phyloP scores from a whole-genome alignment of 1,140 invertebrate species.

The Drosophila nikananu region DNA sequence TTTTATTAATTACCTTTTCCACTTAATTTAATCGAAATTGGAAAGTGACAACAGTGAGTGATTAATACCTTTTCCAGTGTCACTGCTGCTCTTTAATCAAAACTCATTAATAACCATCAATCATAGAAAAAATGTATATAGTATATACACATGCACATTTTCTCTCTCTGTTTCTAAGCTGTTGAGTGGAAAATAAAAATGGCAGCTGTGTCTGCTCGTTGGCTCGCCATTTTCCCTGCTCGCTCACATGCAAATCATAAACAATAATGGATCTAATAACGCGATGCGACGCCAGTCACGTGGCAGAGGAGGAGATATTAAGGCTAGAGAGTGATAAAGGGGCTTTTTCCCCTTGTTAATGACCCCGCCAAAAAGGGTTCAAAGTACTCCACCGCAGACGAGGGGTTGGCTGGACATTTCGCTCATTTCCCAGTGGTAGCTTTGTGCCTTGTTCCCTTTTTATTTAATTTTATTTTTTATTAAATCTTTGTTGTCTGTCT shows the following conservation, averaged over 20 bases:
- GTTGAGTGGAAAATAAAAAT: conserved; percentile 40
- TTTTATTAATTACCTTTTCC: conserved; percentile 14
- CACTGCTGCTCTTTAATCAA: conserved; percentile 6
- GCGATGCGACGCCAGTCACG: conserved; percentile 10
- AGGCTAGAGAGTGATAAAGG: not conserved
- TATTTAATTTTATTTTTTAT: conserved; percentile 28
- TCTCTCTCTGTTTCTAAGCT: conserved; percentile 9
- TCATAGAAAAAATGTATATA: conserved; percentile 1
- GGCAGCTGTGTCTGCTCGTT: conserved; percentile 37
- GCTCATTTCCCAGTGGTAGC: conserved; percentile 3
- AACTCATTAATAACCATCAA: conserved; percentile 12
- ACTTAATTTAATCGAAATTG: conserved; percentile 20
- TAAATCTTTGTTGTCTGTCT: conserved; percentile 59
- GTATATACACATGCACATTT: not conserved
- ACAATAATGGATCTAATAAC: conserved; percentile 54
- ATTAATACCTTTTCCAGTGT: conserved; percentile 8
- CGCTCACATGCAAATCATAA: conserved; percentile 65
- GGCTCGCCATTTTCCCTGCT: conserved; percentile 23
- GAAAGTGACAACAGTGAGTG: not conserved
- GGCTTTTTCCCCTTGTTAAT: conserved; percentile 46
- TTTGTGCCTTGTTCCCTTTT: conserved; percentile 6
- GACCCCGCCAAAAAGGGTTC: conserved; percentile 53
- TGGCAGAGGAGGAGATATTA: conserved; percentile 5
- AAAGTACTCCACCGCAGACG: conserved; percentile 42
- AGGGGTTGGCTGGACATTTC: conserved; percentile 25